phyloP scores from a whole-genome alignment of 2,888 invertebrate genomes.

The Malacosoma neustria region DNA sequence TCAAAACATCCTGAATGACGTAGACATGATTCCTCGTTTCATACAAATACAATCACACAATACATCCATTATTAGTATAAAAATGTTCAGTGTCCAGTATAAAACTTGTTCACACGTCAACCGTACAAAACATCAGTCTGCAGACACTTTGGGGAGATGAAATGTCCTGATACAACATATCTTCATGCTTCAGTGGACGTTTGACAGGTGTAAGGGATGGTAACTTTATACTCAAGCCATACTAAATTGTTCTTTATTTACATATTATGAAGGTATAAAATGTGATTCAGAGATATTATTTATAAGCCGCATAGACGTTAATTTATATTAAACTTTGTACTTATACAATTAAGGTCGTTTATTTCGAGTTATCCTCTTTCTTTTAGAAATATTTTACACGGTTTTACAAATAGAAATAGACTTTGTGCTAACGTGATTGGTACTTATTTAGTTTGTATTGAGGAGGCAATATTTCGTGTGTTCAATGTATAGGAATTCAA shows the following conservation, averaged over 20 bases:
- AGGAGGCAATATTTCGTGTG: neutral
- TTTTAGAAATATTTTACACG: neutral
- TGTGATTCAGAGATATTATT: no score
- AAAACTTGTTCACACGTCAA: neutral
- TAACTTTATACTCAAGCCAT: conserved; percentile 7
- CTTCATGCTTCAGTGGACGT: conserved; percentile 35
- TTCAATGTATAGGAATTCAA: conserved; percentile 10
- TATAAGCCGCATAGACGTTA: no score
- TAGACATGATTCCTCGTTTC: no score
- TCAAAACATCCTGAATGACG: no score
- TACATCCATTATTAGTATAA: no score
- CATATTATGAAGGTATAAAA: no score
- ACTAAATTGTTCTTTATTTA: conserved; percentile 8
- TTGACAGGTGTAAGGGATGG: conserved; percentile 39
- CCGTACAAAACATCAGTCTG: neutral
- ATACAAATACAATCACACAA: no score
- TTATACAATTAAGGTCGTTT: no score
- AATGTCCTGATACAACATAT: conserved; percentile 25
- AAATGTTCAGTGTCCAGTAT: neutral
- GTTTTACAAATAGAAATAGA: neutral
- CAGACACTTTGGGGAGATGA: conserved; percentile 18
- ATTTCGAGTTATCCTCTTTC: no score
- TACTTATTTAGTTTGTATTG: neutral
- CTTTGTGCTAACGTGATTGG: neutral
- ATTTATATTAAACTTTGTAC: no score